A percentile compares a stretch with the other conserved stretches of the same genome.
Conservation (phyloP, 2,888 invertebrate genomes). For the Tinea semifulvella region DNA sequence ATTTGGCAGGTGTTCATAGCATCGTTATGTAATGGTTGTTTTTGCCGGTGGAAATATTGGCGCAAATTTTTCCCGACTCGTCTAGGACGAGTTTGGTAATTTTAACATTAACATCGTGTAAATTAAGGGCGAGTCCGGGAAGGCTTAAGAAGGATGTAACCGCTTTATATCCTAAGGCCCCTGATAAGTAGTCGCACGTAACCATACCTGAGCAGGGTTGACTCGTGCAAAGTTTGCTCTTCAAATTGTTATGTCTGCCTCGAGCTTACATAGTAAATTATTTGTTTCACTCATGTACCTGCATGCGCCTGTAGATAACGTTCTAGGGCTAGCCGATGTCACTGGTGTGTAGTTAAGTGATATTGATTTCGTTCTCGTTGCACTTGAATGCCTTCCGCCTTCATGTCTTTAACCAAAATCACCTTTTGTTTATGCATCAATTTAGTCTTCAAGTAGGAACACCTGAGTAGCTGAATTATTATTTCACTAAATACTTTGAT, state of each 20-base stretch:
- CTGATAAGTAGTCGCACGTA: slow-evolving; percentile 10
- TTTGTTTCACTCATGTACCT: slow-evolving; percentile 1
- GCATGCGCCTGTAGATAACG: background rate
- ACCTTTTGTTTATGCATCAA: no score
- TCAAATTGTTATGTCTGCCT: slow-evolving; percentile 3
- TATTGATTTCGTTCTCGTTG: background rate
- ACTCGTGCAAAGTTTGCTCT: slow-evolving; percentile 1
- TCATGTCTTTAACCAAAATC: no score
- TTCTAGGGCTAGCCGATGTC: background rate
- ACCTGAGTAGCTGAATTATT: no score
- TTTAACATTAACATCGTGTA: slow-evolving; percentile 10
- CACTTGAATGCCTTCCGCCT: background rate
- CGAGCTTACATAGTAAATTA: slow-evolving; percentile 1
- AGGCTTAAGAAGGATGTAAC: slow-evolving; percentile 8
- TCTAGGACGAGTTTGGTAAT: slow-evolving; percentile 6
- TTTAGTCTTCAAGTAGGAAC: no score
- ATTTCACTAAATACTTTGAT: no score
- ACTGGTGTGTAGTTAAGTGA: background rate
- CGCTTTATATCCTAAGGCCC: slow-evolving; percentile 8
- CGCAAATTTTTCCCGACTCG: slow-evolving; percentile 9
- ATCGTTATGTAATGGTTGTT: slow-evolving; percentile 17
- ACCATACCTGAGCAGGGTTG: slow-evolving; percentile 4
- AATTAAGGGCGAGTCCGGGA: slow-evolving; percentile 5
- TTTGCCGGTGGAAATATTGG: slow-evolving; percentile 5
- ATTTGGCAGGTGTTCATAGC: slow-evolving; percentile 20